Conservation (phyloP, 2,888 invertebrate genomes). For the Leistus spinibarbis region DNA sequence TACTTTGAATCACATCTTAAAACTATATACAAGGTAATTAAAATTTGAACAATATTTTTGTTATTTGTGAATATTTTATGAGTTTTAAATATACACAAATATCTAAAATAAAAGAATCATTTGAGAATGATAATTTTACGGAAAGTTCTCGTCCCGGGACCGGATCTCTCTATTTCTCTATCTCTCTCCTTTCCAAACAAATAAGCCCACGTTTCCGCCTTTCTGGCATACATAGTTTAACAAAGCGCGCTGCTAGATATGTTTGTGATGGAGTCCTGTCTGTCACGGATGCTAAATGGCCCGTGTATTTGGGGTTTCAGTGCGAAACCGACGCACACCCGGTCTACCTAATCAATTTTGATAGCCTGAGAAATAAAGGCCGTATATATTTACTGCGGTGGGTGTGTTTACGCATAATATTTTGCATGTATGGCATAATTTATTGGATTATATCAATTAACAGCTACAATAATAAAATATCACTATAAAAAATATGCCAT, state of each 20-base stretch:
- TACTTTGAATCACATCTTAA: no score
- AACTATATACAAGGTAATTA: neutral
- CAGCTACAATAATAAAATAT: no score
- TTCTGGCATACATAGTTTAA: neutral
- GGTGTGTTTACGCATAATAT: no score
- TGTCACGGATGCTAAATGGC: neutral
- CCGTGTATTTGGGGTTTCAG: neutral
- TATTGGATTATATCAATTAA: no score
- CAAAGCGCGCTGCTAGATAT: neutral
- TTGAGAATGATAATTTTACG: neutral
- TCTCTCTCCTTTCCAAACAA: neutral
- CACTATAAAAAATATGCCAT: no score
- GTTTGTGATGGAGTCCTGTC: neutral
- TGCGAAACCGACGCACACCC: neutral
- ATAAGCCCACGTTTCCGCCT: neutral
- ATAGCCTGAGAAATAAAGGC: neutral
- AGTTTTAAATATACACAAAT: neutral
- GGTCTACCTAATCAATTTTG: neutral
- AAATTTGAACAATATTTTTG: neutral
- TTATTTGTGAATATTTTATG: neutral
- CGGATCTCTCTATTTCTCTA: neutral
- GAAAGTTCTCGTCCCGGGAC: neutral
- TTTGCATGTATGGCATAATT: no score
- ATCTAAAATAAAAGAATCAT: neutral
- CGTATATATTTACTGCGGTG: no score